Evolutionary conservation across 2,113 vertebrate genomes (phyloP), one percentile per base, ranked within the genome.

Genomic region (Prionailurus bengalensis): DNA sequence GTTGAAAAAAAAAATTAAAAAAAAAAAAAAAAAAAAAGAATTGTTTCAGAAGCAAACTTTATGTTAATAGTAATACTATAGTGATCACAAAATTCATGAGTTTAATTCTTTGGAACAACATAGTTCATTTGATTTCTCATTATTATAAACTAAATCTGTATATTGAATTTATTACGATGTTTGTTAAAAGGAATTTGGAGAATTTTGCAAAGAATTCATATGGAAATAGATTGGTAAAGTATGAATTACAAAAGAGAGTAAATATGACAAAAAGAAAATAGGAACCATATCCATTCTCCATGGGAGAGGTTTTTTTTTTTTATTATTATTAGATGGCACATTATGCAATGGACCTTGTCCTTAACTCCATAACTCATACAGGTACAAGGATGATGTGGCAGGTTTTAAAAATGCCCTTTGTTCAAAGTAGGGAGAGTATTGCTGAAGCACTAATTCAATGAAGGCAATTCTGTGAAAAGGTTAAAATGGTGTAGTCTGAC

Each of bases 61-160:
- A 27, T 31, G 45, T 51, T 84, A 82, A 82, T 45, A 82, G 29
- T 48, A 66, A 2, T 81, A 51, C 21, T 63, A n/a, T 13, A 17
- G 23, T 84, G 36, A 78, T 90, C 15, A 82, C 16, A 90, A 80
- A 91, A 83, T 65, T 94, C 33, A 19, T 79, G 29, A 78, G 17
- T 70, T 94, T 94, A 84, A 19, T 86, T 86, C 55, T 87, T 92
- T 96, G 16, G 13, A 51, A 83, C 79, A 90, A 15, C 48, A 96
- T 95, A 58, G 70, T 83, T 82, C 4, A 76, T 89, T 84, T 90
- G n/a, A 84, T 96, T 94, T 73, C 7, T 31, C 33, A 63, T 78
- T 65, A 91, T 36, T 94, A 29, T 76, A 94, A 87, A 70, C 80
- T 92, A 81, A 91, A 36, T 61, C 65, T 80, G 21, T 86, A 21